Evolutionary conservation across 2,113 vertebrate species (phyloP).

Genomic region (Motacilla alba): DNA sequence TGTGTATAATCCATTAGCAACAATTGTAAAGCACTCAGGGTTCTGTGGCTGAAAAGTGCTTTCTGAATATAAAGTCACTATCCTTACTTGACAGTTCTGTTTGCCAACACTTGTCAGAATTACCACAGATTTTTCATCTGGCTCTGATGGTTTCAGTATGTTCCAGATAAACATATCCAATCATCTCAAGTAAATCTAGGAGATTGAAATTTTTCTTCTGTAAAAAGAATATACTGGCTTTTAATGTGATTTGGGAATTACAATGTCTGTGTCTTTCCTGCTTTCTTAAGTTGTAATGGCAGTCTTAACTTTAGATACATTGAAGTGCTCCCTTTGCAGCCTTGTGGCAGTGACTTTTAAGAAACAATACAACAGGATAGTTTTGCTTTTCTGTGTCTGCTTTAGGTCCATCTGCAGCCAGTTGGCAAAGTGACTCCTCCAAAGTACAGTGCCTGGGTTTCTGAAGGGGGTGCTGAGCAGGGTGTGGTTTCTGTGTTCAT

Average conservation of each 20-base stretch:
- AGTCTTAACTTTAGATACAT: neutral
- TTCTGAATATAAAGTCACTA: slow-evolving; percentile 9
- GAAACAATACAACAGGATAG: neutral
- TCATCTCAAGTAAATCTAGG: neutral
- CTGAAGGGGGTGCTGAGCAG: neutral
- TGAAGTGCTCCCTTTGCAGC: neutral
- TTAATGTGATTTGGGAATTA: neutral
- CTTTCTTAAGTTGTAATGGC: neutral
- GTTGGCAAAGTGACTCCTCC: neutral
- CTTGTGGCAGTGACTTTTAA: neutral
- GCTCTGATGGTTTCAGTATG: slow-evolving; percentile 21
- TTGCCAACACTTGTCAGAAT: slow-evolving; percentile 40
- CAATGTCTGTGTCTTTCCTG: neutral
- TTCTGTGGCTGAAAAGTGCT: neutral
- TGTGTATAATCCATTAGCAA: slow-evolving; percentile 68
- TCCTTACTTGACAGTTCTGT: slow-evolving; percentile 49
- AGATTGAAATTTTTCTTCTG: neutral
- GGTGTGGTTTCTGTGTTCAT: neutral
- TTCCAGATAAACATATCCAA: neutral
- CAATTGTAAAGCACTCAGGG: slow-evolving; percentile 43
- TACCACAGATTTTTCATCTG: slow-evolving; percentile 51
- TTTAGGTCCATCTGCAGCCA: slow-evolving; percentile 22
- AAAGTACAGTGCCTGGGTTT: neutral
- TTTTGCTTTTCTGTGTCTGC: neutral
- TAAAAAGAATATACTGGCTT: neutral